Evolutionary conservation across 2,113 vertebrate genomes (phyloP).

Genomic region (Turnix velox): DNA sequence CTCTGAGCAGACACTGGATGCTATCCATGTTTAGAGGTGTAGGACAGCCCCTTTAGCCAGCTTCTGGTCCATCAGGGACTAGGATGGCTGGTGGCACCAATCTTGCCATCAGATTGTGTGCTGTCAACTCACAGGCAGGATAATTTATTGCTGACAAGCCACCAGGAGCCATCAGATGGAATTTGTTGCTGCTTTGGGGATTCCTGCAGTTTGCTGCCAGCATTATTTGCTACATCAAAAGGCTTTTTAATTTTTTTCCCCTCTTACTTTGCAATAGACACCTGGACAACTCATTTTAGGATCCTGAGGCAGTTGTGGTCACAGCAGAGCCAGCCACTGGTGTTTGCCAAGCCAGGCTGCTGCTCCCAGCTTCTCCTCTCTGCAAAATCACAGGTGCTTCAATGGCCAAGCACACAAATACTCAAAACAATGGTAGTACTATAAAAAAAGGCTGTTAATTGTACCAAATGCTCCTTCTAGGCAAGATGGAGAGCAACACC

Average conservation of each 20-base stretch:
- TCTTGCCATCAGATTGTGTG: background rate
- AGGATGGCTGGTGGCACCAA: rapidly evolving
- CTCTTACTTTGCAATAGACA: background rate
- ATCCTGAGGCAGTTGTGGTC: rapidly evolving
- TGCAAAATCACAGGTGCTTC: background rate
- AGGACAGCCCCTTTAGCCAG: rapidly evolving
- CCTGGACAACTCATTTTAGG: background rate
- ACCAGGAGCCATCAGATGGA: background rate
- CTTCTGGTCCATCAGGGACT: background rate
- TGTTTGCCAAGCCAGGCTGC: background rate
- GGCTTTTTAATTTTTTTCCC: background rate
- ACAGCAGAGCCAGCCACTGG: rapidly evolving
- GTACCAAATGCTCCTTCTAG: background rate
- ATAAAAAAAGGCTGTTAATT: background rate
- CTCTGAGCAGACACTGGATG: background rate
- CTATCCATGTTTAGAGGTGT: too few relatives aligned
- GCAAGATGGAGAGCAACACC: background rate
- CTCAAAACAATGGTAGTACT: background rate
- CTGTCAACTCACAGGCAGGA: rapidly evolving
- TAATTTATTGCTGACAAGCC: background rate
- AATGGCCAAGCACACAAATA: background rate
- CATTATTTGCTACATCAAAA: background rate
- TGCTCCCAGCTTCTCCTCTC: background rate
- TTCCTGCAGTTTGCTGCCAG: background rate
- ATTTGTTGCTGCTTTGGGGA: background rate